Conservation (phyloP, 2,888 invertebrate species). For the Meta bourneti region DNA sequence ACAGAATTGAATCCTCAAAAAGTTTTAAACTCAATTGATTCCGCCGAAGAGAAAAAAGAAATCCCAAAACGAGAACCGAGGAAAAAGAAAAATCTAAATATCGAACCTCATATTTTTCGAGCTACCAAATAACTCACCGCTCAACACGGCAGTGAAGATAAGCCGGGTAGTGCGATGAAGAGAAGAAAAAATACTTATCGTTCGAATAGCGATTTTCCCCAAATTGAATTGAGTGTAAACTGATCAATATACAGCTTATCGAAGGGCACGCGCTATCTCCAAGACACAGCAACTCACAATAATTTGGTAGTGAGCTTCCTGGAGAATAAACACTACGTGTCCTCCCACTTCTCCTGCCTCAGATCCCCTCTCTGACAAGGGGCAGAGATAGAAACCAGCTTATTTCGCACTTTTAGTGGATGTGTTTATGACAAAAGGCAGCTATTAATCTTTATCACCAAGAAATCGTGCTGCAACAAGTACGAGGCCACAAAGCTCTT, state of each 20-base stretch:
- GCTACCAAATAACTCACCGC: neutral
- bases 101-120: neutral
- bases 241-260: constrained; percentile 18
- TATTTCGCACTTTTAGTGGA: constrained; percentile 36
- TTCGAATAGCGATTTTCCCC: constrained; percentile 16
- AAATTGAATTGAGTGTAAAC: constrained; percentile 39
- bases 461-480: constrained; percentile 29
- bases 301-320: constrained; percentile 30
- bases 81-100: neutral
- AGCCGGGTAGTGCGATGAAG: neutral
- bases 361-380: constrained; percentile 6
- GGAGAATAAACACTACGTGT: constrained; percentile 34
- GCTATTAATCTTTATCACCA: constrained; percentile 47
- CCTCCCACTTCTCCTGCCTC: neutral
- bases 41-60: neutral
- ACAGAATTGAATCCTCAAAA: too few relatives aligned
- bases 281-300: constrained; percentile 2
- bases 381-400: neutral
- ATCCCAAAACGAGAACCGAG: neutral
- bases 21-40: too few relatives aligned
- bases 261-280: constrained; percentile 11
- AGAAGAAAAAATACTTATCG: neutral
- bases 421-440: constrained; percentile 34
- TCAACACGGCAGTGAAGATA: neutral
- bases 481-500: constrained; percentile 10